Percentiles rank a stretch among this genome's conserved stretches.
These are phyloP conservation scores for Seriola quinqueradiata DNA, from an alignment of 2,113 vertebrate genomes.

Conservation along the genomic window DNA sequence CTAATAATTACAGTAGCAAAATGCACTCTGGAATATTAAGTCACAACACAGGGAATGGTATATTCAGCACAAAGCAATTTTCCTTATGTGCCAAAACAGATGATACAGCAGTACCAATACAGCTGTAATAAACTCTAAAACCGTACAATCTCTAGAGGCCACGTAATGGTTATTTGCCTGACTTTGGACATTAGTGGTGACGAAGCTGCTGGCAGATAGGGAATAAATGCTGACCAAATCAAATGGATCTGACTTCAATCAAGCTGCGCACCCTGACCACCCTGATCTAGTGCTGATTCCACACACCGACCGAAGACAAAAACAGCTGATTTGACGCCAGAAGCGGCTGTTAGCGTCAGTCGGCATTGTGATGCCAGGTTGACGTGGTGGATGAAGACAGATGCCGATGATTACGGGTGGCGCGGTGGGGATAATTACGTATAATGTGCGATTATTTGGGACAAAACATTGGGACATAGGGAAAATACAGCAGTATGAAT, in stretches of 20 bases:
- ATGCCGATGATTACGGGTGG: conserved; percentile 76
- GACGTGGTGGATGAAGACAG: conserved; percentile 76
- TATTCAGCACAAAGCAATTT: conserved; percentile 30
- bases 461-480: conserved; percentile 70
- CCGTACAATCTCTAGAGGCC: conserved; percentile 15
- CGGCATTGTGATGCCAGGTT: conserved; percentile 43
- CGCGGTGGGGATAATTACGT: conserved; percentile 73
- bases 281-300: conserved; percentile 31
- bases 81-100: conserved; percentile 35
- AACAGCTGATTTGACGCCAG: conserved; percentile 60
- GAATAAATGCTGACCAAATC: conserved; percentile 53
- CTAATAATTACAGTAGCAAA: conserved; percentile 19
- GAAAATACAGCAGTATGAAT: conserved; percentile 56
- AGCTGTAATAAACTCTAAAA: conserved; percentile 25
- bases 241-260: conserved; percentile 48
- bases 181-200: conserved; percentile 37
- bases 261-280: conserved; percentile 39
- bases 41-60: neutral
- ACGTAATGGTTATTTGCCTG: conserved; percentile 13
- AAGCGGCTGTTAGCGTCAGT: conserved; percentile 50
- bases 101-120: conserved; percentile 30
- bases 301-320: conserved; percentile 47
- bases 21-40: conserved; percentile 26
- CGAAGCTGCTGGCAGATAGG: conserved; percentile 18
- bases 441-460: conserved; percentile 77